These are phyloP conservation scores for Epizoanthus illoricatus DNA, from an alignment of 92 coral and sea anemone species.

Conservation along the genomic window DNA sequence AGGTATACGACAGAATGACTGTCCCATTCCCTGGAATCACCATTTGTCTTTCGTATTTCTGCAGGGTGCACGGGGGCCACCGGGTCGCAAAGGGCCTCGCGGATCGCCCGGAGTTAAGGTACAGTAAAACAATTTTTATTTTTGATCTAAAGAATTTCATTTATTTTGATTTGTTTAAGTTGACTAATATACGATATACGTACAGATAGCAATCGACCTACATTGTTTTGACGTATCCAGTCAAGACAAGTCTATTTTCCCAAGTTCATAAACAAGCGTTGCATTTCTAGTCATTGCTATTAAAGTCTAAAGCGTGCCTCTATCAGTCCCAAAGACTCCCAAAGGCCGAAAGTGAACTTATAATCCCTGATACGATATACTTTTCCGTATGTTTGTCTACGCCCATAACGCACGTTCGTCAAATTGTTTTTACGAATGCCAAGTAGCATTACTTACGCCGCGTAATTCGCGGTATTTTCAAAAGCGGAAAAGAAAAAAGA, in stretches of 20 bases:
- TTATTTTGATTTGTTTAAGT: conserved; percentile 27
- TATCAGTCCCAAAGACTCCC: not conserved
- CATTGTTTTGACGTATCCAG: not conserved
- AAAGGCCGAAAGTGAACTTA: not conserved
- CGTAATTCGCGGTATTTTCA: conserved; percentile 8
- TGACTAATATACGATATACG: not conserved
- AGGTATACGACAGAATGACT: not conserved
- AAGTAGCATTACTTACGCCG: not conserved
- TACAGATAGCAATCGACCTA: not conserved
- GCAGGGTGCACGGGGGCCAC: conserved; percentile 34
- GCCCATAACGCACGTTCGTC: conserved; percentile 18
- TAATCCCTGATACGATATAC: conserved; percentile 8
- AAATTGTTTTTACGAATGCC: not conserved
- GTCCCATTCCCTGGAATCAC: not conserved
- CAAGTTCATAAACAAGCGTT: not conserved
- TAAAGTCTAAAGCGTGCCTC: too few relatives aligned
- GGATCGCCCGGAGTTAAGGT: conserved; percentile 28
- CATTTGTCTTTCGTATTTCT: conserved; percentile 6
- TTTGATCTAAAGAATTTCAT: conserved; percentile 10
- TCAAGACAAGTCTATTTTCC: not conserved
- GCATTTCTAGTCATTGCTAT: too few relatives aligned
- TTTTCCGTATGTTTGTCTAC: not conserved
- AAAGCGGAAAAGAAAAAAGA: not conserved
- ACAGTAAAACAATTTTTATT: not conserved
- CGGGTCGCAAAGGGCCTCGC: conserved; percentile 37